phyloP scores from a whole-genome alignment of 2,113 vertebrate genomes.

The Leucosticte australis region DNA sequence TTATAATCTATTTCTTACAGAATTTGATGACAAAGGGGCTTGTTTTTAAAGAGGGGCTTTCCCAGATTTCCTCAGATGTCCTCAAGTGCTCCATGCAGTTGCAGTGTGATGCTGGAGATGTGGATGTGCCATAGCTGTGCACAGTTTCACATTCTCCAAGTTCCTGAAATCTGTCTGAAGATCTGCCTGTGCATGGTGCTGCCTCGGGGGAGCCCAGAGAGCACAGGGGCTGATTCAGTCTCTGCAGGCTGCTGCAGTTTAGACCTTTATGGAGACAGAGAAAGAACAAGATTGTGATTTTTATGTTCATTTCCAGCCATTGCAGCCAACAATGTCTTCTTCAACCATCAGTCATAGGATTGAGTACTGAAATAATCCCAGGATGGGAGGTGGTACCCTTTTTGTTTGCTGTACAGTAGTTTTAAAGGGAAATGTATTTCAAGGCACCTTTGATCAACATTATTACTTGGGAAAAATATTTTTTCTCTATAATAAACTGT shows the following conservation, averaged over 20 bases:
- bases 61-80: not conserved
- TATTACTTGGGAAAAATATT: not conserved
- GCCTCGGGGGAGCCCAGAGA: not conserved
- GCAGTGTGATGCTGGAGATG: not conserved
- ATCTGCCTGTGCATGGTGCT: not conserved
- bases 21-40: not conserved
- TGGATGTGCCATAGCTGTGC: not conserved
- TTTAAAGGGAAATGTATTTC: not conserved
- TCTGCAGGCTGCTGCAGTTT: not conserved
- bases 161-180: not conserved
- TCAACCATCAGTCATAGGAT: not conserved
- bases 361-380: not conserved
- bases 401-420: not conserved
- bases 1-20: not conserved
- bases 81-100: not conserved
- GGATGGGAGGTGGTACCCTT: not conserved
- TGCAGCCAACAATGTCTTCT: not conserved
- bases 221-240: not conserved
- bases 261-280: not conserved
- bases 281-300: not conserved
- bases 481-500: not conserved
- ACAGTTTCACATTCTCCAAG: rapidly evolving
- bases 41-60: not conserved
- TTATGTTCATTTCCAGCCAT: not conserved
- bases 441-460: not conserved